Percentiles rank a stretch among this genome's conserved stretches.
Conservation (phyloP, 2,797 vertebrate species). For the Dendrocincla fuliginosa region DNA sequence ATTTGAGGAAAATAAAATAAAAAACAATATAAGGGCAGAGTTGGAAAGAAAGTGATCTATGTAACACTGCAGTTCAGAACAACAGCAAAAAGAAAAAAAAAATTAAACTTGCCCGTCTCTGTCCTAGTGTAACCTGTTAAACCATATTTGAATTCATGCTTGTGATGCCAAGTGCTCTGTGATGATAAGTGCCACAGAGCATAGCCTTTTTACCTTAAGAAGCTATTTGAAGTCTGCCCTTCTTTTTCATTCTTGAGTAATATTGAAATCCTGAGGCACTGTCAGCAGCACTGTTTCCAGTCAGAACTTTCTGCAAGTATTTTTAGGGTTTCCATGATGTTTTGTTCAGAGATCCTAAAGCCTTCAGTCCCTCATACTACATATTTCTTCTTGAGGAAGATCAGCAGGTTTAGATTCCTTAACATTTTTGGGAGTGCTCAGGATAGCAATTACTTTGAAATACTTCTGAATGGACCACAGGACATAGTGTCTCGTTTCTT, state of each 20-base stretch:
- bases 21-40: neutral
- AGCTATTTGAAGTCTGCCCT: neutral
- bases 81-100: neutral
- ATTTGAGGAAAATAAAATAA: neutral
- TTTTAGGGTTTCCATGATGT: neutral
- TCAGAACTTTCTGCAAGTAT: neutral
- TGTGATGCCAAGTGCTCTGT: neutral
- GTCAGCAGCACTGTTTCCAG: neutral
- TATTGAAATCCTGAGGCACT: neutral
- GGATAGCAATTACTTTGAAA: neutral
- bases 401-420: neutral
- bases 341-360: neutral
- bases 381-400: neutral
- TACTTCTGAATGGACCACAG: neutral
- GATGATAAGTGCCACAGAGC: neutral
- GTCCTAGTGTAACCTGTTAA: neutral
- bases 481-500: neutral
- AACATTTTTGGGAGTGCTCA: neutral
- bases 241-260: neutral
- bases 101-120: neutral
- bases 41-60: neutral
- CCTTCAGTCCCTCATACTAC: neutral
- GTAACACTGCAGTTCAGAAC: neutral
- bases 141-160: neutral
- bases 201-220: neutral